Base-by-base conservation (phyloP, 2,113 vertebrate species). In the Bagarius yarrelli region DNA sequence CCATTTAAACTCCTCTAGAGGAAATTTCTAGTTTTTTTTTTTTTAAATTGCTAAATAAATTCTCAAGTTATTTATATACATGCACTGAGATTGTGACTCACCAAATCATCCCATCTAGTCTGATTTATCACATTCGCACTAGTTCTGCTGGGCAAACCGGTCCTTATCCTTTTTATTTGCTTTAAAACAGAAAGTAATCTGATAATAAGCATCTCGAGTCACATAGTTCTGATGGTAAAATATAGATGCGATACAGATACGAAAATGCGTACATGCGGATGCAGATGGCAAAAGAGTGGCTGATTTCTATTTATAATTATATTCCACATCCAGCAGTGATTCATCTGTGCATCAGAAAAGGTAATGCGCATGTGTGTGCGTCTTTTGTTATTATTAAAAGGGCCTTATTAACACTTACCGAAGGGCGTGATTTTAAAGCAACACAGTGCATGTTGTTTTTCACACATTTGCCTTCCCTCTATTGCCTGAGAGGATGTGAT, bases 301-400 rank as follows among this genome's bases (percentile, higher is more conserved):
- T 50, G 60, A 72, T 44, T 50, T 76, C 8, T 40, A 67, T 44
- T 67, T 67, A 14, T 67, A 67, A 44, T 15, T 67, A 16, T 18
- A n/a, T 27, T 40, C 72, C 19, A 47, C 34, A 50, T 57, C 50
- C 53, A 34, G 47, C 9, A 1, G 32, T 79, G 79, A 73, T 57
- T 81, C 83, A 81, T 25, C 66, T 40, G 25, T 52, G 74, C 57
- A 67, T 78, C 78, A 83, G 56, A 80, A 19, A 25, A 61, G 30
- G 53, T 79, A 80, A 63, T 32, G 50, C 12, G 50, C 1, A 25
- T 27, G 11, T 50, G 40, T 32, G 32, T 11, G 25, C 67, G 74
- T 69, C n/a, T 69, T 32, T 52, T 74, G 25, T 59, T 76, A 56
- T 76, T 80, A 75, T 69, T 70, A 77, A 69, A 82, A 82, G 40